Conservation (phyloP, 2,888 invertebrate species). For the Drosophila ochracea region DNA sequence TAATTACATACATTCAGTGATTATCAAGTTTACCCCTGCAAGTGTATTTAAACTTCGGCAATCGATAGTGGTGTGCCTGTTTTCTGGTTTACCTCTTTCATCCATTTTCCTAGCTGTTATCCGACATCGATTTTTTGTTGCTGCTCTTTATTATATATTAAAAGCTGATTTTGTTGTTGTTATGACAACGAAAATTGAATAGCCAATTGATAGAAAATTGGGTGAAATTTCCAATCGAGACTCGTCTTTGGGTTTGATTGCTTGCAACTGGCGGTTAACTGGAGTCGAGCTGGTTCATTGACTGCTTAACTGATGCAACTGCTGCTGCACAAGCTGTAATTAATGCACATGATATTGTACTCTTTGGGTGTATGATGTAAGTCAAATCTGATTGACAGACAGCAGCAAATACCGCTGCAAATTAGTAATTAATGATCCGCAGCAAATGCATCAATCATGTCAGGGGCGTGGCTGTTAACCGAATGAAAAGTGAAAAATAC, state of each 20-base stretch:
- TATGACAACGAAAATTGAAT: conserved; percentile 65
- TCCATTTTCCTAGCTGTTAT: conserved; percentile 18
- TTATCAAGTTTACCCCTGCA: neutral
- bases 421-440: conserved; percentile 71
- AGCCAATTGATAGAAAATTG: conserved; percentile 73
- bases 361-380: conserved; percentile 63
- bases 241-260: conserved; percentile 5
- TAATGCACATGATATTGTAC: conserved; percentile 70
- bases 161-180: conserved; percentile 61
- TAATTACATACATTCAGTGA: neutral
- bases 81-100: conserved; percentile 4
- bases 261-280: conserved; percentile 16
- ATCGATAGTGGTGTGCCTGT: neutral
- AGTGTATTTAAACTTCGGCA: conserved; percentile 17
- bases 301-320: conserved; percentile 72
- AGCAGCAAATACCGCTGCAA: conserved; percentile 42
- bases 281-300: conserved; percentile 59
- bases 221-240: conserved; percentile 58
- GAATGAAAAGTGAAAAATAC: conserved; percentile 67
- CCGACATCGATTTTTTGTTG: conserved; percentile 28
- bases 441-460: conserved; percentile 62
- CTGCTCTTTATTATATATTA: conserved; percentile 56
- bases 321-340: conserved; percentile 54
- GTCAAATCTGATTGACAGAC: conserved; percentile 46
- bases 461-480: conserved; percentile 63